Conservation (phyloP, 2,888 invertebrate genomes). For the Zaprionus lineosus region DNA sequence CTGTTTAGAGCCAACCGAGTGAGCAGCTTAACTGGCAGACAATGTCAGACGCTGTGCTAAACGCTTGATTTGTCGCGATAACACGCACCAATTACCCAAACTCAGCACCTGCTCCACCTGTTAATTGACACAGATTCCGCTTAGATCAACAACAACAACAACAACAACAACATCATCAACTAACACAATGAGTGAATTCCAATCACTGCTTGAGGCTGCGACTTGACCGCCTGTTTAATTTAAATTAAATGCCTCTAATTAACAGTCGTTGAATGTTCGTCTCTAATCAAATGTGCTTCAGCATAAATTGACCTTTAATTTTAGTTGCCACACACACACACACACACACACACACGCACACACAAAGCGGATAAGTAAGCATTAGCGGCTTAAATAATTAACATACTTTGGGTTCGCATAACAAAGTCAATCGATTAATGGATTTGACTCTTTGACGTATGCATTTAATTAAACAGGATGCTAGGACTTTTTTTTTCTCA, state of each 20-base stretch:
- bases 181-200: constrained; percentile 40
- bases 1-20: constrained; percentile 24
- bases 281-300: constrained; percentile 20
- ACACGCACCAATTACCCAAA: constrained; percentile 55
- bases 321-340: too few species aligned
- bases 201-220: constrained; percentile 19
- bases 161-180: constrained; percentile 30
- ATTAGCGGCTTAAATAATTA: background rate
- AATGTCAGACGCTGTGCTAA: background rate
- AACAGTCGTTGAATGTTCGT: constrained; percentile 30
- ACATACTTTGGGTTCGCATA: background rate
- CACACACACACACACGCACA: too few species aligned
- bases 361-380: background rate
- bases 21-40: constrained; percentile 24
- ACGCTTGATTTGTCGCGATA: constrained; percentile 37
- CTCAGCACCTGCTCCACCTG: constrained; percentile 36
- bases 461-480: too few species aligned
- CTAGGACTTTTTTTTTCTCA: too few species aligned
- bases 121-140: constrained; percentile 36
- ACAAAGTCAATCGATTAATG: too few species aligned
- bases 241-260: constrained; percentile 54
- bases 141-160: constrained; percentile 4
- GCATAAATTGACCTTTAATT: constrained; percentile 35
- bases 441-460: too few species aligned
- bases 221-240: constrained; percentile 33